These are phyloP conservation scores for Geopemphigus sp. DNA, from an alignment of 1,140 invertebrate species.

Conservation along the genomic window DNA sequence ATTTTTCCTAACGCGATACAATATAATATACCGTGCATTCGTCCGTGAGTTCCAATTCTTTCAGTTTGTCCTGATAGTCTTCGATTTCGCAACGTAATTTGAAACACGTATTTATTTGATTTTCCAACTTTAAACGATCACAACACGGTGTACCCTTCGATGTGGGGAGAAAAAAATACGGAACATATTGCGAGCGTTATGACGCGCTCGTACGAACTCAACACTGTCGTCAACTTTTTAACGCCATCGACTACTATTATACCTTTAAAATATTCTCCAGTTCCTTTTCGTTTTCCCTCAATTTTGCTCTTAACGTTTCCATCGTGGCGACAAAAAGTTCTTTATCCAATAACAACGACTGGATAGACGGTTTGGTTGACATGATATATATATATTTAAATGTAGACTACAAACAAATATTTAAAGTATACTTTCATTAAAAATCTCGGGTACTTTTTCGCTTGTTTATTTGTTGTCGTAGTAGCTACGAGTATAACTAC, in stretches of 20 bases:
- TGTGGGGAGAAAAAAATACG: background rate
- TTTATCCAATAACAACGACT: background rate
- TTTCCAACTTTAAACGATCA: background rate
- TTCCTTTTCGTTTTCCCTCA: background rate
- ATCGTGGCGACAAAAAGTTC: background rate
- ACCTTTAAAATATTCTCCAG: constrained; percentile 1
- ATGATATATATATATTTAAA: too few relatives aligned
- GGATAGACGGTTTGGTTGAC: background rate
- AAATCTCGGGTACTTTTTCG: too few relatives aligned
- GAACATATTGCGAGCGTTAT: too few relatives aligned
- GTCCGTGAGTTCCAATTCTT: background rate
- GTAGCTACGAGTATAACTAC: too few relatives aligned
- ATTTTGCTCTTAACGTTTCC: background rate
- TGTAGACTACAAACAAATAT: too few relatives aligned
- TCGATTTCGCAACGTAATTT: background rate
- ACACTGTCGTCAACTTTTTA: too few relatives aligned
- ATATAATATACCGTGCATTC: background rate
- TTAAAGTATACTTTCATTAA: too few relatives aligned
- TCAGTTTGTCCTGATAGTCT: background rate
- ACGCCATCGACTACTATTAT: background rate
- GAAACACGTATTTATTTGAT: constrained; percentile 19
- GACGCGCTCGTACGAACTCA: too few relatives aligned
- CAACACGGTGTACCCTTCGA: background rate
- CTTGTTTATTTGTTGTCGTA: too few relatives aligned
- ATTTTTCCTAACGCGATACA: too few relatives aligned